Evolutionary conservation across 2,113 vertebrate species (phyloP).

Genomic region (Aptenodytes patagonicus): DNA sequence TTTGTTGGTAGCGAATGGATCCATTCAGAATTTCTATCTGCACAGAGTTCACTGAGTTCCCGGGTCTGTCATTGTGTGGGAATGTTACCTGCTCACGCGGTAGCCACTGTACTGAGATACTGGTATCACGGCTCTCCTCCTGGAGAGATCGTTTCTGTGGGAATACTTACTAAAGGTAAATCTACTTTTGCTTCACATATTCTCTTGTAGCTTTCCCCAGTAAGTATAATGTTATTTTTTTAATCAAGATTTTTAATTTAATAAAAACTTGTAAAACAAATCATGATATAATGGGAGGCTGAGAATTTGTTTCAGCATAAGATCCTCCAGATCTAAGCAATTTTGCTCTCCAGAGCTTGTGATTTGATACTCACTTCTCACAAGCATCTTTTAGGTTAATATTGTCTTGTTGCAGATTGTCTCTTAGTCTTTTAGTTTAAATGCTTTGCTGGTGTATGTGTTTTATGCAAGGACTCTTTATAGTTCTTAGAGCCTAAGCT

Average conservation of each 20-base stretch:
- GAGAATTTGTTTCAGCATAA: neutral
- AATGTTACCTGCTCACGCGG: constrained; percentile 74
- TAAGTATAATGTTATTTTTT: neutral
- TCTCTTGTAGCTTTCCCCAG: neutral
- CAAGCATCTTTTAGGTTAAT: neutral
- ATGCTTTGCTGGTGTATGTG: neutral
- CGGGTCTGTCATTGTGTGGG: constrained; percentile 11
- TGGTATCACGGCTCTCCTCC: constrained; percentile 77
- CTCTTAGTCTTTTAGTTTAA: neutral
- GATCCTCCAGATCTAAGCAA: neutral
- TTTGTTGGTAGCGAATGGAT: constrained; percentile 78
- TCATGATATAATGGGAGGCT: neutral
- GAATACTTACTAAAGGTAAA: constrained; percentile 82
- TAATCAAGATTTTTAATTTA: neutral
- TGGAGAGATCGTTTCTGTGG: constrained; percentile 82
- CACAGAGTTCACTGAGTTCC: constrained; percentile 29
- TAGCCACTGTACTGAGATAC: constrained; percentile 77
- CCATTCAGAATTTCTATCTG: constrained; percentile 70
- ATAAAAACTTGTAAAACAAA: neutral
- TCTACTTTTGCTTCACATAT: neutral
- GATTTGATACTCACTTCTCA: neutral
- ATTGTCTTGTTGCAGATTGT: neutral
- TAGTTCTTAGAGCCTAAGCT: neutral
- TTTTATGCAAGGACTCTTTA: neutral
- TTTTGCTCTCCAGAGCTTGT: neutral